Evolutionary conservation across 2,797 vertebrate genomes (phyloP), one percentile per base, ranked within the genome.

Genomic region (Selene dorsalis): DNA sequence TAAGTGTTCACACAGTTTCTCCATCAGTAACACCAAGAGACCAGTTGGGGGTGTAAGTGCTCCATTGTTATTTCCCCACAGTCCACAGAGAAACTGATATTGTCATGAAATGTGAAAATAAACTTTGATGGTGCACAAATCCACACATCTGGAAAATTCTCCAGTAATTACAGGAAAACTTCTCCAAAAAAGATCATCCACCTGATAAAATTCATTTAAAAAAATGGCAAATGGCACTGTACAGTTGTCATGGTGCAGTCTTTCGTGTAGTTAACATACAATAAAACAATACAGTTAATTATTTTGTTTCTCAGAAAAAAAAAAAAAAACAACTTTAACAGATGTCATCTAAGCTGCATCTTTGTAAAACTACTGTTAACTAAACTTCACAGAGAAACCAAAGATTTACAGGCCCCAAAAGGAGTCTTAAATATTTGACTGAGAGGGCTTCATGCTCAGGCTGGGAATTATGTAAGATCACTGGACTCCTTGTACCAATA

Each of bases 31-130:
- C 57, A 50, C 13, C 12, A 48, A 41, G 22, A 73, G 55, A 58
- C 85, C 93, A 92, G 70, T 0, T 61, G 90, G 84, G 64, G 91
- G 84, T 24, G 66, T 12, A 63, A 81, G 50, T 64, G 82, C 41
- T 75, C 79, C 75, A 75, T 28, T 52, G 2, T 24, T 56, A 43
- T 67, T 53, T 68, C 0, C 45, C 52, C 1, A 12, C 1, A 16
- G 24, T 20, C 9, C 4, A 43, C 38, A 56, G 3, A 47, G 13
- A 32, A 57, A 58, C 32, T 41, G 2, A 53, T 4, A 5, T 20
- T 41, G 22, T 38, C 5, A 13, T 6, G 16, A 50, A 32, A 41
- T 14, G 14, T 64, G 14, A 30, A 12, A 8, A 2, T 41, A 32
- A 18, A 50, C 32, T 22, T 2, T 24, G 50, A 18, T 8, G 43